phyloP scores from a whole-genome alignment of 2,797 vertebrate species.

The Lepus townsendii region DNA sequence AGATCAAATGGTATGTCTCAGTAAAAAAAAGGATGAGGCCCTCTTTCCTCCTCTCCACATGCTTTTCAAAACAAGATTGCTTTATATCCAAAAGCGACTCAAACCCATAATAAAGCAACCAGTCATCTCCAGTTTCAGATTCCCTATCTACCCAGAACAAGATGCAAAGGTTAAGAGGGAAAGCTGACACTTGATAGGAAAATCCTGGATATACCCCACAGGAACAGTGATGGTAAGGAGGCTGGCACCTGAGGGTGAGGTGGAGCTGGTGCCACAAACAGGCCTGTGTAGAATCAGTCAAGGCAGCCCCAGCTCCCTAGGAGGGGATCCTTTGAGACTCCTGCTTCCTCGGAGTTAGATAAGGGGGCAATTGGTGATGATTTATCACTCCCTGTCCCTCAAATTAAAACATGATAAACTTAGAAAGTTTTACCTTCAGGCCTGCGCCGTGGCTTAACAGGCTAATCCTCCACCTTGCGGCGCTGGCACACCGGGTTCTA shows the following conservation, averaged over 20 bases:
- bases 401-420: constrained; percentile 84
- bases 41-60: neutral
- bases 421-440: constrained; percentile 64
- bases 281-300: neutral
- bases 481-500: too few relatives aligned
- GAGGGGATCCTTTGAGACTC: constrained; percentile 16
- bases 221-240: neutral
- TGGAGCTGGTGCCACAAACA: neutral
- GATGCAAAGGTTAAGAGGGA: neutral
- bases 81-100: constrained; percentile 71
- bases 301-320: neutral
- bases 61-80: constrained; percentile 11
- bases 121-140: constrained; percentile 55
- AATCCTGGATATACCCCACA: neutral
- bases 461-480: too few relatives aligned
- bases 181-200: neutral
- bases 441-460: too few relatives aligned
- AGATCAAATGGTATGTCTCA: neutral
- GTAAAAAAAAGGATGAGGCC: neutral
- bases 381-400: constrained; percentile 53
- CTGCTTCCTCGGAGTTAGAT: neutral
- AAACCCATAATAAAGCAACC: constrained; percentile 65
- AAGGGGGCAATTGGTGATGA: constrained; percentile 41
- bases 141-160: neutral
- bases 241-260: neutral